A percentile compares a stretch with the other conserved stretches of the same genome.
These are phyloP conservation scores for Pterophyllum scalare DNA, from an alignment of 2,113 vertebrate genomes.

Conservation along the genomic window DNA sequence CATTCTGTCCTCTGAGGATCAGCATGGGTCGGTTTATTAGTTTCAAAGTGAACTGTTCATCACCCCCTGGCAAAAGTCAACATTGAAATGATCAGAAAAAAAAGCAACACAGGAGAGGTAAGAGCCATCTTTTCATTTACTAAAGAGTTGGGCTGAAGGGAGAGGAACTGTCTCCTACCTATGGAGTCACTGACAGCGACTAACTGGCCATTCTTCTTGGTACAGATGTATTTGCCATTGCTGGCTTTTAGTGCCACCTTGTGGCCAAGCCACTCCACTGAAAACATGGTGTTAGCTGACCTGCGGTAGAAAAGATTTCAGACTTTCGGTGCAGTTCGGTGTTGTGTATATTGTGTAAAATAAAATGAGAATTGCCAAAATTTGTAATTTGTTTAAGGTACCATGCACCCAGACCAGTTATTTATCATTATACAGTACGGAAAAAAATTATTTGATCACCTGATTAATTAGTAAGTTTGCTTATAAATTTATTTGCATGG, in stretches of 20 bases:
- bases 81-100: neutral
- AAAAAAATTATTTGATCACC: no score
- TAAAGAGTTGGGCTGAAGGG: neutral
- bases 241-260: conserved; percentile 90
- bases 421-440: neutral
- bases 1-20: conserved; percentile 92
- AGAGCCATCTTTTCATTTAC: neutral
- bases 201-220: conserved; percentile 95
- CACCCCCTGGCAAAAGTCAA: conserved; percentile 82
- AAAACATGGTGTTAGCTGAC: conserved; percentile 90
- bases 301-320: conserved; percentile 69
- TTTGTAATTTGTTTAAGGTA: neutral
- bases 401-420: neutral
- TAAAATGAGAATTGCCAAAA: neutral
- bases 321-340: neutral
- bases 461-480: no score
- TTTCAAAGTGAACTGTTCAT: conserved; percentile 91
- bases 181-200: conserved; percentile 87
- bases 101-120: neutral
- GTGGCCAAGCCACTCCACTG: conserved; percentile 91
- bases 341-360: neutral
- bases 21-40: conserved; percentile 94
- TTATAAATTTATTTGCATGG: no score
- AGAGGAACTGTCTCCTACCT: conserved; percentile 76
- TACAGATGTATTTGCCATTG: conserved; percentile 94